Evolutionary conservation across 2,113 vertebrate genomes (phyloP).

Genomic region (Mus pahari): DNA sequence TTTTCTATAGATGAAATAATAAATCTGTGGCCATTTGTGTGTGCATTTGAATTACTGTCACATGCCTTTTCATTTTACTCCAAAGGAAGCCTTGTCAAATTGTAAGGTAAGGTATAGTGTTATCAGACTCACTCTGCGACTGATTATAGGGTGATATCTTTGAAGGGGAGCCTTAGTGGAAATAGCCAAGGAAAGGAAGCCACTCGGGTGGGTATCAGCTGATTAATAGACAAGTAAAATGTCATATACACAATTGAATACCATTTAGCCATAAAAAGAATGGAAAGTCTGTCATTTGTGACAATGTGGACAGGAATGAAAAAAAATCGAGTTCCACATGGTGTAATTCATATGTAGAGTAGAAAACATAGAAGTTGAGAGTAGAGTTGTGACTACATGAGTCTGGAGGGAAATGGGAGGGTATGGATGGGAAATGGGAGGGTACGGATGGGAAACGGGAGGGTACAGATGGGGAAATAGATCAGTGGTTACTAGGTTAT

Average conservation of each 20-base stretch:
- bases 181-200: not conserved
- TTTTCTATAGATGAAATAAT: not conserved
- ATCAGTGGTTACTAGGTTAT: not conserved
- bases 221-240: not conserved
- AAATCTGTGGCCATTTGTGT: not conserved
- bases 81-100: not conserved
- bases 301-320: not conserved
- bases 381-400: not conserved
- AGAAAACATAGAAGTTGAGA: not conserved
- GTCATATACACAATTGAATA: not conserved
- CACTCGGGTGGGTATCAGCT: not conserved
- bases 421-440: not conserved
- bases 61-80: not conserved
- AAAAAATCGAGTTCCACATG: not conserved
- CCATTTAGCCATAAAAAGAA: not conserved
- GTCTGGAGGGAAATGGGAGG: not conserved
- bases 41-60: not conserved
- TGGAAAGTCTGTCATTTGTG: not conserved
- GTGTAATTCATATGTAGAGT: not conserved
- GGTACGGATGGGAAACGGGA: too few relatives aligned
- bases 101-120: not conserved
- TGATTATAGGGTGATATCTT: not conserved
- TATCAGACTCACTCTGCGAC: too few relatives aligned
- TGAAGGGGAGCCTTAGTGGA: not conserved
- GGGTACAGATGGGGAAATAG: too few relatives aligned